Evolutionary conservation across 2,888 invertebrate genomes (phyloP), one percentile per base, ranked within the genome.

Genomic region (Tetrapedia diversipes): DNA sequence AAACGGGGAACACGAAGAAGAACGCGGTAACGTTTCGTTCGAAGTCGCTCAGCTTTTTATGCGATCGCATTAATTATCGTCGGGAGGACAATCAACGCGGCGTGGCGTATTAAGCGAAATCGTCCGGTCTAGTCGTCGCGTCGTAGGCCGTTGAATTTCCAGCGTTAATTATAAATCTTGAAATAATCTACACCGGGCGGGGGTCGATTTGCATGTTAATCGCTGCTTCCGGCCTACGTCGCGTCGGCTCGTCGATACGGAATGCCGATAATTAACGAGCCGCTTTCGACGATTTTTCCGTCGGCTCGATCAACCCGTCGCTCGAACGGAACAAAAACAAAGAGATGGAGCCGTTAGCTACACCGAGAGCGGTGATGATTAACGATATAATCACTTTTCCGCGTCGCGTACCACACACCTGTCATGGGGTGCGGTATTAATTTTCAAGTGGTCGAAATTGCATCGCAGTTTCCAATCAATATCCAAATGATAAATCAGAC

Each of bases 131-230:
- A 14, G 22, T 10, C n/a, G n/a, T n/a, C 22, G 22, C 22, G 53
- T 14, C 29, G 11, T 32, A 39, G 24, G 0, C 4, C 47, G 53
- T 57, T 47, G 19, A 39, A 81, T 69, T 74, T 54, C 47, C 67
- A 37, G n/a, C 75, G 71, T 75, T 71, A 75, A 81, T 81, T 73
- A 78, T 78, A 34, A 69, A 34, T 54, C 66, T 81, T 81, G 41
- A 45, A 57, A 66, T 43, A 51, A 66, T 79, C 11, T 63, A 47
- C 27, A 64, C 19, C 54, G 67, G 27, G 24, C 7, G 56, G 49
- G 10, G 69, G 66, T 79, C 63, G 70, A 71, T 69, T 70, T 53
- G 76, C 79, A 65, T 68, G 70, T 67, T 78, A 81, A 78, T 81
- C 61, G 59, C 19, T 41, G 8, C 59, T 43, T 56, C 56, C 43